Base-by-base conservation (phyloP, 2,797 vertebrate genomes). In the Lophius americanus region DNA sequence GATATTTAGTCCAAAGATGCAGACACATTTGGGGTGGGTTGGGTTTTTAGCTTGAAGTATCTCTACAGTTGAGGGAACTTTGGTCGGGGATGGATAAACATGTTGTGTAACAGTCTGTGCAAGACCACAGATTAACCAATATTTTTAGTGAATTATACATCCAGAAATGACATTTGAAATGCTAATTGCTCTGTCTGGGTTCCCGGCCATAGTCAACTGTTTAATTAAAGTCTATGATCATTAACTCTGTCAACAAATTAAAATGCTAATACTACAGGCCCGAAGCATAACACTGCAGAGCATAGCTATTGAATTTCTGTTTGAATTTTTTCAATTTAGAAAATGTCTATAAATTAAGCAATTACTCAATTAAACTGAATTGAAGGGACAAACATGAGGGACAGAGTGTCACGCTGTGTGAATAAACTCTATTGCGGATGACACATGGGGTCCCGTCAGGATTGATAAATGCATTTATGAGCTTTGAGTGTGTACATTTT, bases 161-260 rank as follows among this genome's bases (percentile, higher is more conserved):
- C 56, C 64, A 63, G 54, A 68, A 70, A 72, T 79, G 76, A 76
- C 74, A 84, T 85, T 85, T 85, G 53, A 68, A 71, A 76, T 72
- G 68, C 63, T 70, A 75, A 85, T 82, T 81, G 54, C 71, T 74
- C 60, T 70, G 51, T 51, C 35, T 13, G 51, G 60, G 51, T 74
- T 82, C 59, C 49, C 50, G 53, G 12, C 70, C 63, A 76, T 78
- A 76, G 73, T 81, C 75, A 79, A 52, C 67, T 32, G 46, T 60
- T 78, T 68, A 82, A 76, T 80, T 64, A 61, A 37, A 44, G 57
- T 55, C 63, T 76, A 76, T 76, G 54, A 79, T 73, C 69, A 85
- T 79, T 70, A 78, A 54, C 66, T 73, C 60, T 65, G 56, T 51
- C 51, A 58, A 59, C 67, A 62, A 81, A 85, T 84, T 82, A 76